Conservation (phyloP, 2,797 vertebrate species). For the Glossophaga mutica region DNA sequence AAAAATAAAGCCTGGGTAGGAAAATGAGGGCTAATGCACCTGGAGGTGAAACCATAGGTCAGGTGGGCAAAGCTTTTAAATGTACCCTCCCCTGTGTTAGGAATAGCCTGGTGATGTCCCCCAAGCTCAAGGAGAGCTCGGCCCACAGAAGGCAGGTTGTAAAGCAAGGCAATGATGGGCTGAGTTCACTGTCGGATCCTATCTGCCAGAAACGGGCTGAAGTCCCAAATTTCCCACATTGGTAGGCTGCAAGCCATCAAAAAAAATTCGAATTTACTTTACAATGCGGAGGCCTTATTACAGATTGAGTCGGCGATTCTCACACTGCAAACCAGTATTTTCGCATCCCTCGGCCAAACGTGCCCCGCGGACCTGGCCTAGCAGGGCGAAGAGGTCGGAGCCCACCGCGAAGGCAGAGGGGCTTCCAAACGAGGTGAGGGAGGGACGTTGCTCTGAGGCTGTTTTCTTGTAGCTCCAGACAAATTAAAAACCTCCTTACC, state of each 20-base stretch:
- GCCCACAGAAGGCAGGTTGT: neutral
- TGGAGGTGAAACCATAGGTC: conserved; percentile 63
- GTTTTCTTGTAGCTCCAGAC: conserved; percentile 47
- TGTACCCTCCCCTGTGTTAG: neutral
- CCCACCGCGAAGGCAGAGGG: neutral
- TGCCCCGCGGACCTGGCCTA: neutral
- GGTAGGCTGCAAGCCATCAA: neutral
- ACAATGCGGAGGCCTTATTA: neutral
- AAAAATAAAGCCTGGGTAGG: conserved; percentile 56
- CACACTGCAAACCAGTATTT: neutral
- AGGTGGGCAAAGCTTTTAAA: conserved; percentile 65
- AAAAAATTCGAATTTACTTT: neutral
- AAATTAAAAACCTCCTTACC: conserved; percentile 70
- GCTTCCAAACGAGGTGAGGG: neutral
- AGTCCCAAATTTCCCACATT: neutral
- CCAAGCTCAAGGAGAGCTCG: conserved; percentile 47
- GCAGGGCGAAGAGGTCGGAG: neutral
- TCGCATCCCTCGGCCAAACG: neutral
- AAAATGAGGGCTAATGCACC: conserved; percentile 62
- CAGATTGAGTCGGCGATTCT: neutral
- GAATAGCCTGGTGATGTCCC: conserved; percentile 36
- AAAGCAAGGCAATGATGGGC: neutral
- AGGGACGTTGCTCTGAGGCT: neutral
- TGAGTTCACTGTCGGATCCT: neutral
- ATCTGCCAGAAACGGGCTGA: neutral